Percentiles rank a stretch among this genome's conserved stretches.
These are phyloP conservation scores for Poecilobothrus nobilitatus DNA, from an alignment of 2,888 invertebrate species.

Conservation along the genomic window DNA sequence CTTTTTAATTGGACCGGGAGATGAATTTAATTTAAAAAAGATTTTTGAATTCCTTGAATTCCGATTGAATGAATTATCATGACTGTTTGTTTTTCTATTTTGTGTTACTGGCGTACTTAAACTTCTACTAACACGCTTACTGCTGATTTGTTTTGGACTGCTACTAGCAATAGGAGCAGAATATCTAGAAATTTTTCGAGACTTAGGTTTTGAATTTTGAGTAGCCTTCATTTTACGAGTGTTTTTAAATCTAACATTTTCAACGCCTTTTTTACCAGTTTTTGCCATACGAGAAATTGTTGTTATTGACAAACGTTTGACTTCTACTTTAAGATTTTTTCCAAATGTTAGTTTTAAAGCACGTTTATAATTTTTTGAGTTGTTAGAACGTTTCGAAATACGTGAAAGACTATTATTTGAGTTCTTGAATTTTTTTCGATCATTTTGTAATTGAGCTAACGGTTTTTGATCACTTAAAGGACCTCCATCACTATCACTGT, in stretches of 20 bases:
- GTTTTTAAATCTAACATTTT: not conserved
- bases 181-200: not conserved
- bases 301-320: not conserved
- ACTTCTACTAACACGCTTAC: not conserved
- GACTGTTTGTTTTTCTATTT: not conserved
- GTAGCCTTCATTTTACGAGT: not conserved
- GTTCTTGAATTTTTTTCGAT: not conserved
- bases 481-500: not conserved
- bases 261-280: not conserved
- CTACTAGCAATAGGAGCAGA: not conserved
- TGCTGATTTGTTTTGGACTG: not conserved
- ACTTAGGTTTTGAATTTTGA: not conserved
- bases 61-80: not conserved
- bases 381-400: not conserved
- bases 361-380: not conserved
- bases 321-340: not conserved
- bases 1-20: not conserved
- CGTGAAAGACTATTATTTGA: not conserved
- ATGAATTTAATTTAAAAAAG: not conserved
- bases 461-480: not conserved
- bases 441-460: not conserved
- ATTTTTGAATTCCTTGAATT: not conserved
- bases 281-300: not conserved
- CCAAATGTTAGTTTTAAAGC: not conserved
- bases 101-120: not conserved